Evolutionary conservation across 2,113 vertebrate species (phyloP).

Genomic region (Labrus mixtus): DNA sequence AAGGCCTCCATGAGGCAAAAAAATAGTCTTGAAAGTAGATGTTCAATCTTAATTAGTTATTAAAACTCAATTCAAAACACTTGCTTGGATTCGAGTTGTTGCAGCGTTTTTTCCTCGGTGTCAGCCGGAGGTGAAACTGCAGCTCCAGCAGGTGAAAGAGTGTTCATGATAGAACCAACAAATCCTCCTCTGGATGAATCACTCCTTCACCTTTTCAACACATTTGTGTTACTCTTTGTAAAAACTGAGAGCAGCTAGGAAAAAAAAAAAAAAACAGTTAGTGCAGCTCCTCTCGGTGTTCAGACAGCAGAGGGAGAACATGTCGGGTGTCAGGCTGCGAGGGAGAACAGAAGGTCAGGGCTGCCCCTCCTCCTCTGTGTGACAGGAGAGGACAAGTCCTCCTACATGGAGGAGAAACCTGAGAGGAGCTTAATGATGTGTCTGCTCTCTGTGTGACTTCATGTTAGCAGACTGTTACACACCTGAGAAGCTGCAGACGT

Average conservation of each 20-base stretch:
- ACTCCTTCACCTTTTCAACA: slow-evolving; percentile 33
- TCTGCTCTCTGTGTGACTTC: slow-evolving; percentile 3
- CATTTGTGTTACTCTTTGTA: slow-evolving; percentile 12
- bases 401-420: slow-evolving; percentile 13
- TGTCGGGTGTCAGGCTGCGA: slow-evolving; percentile 24
- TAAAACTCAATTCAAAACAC: too few species aligned
- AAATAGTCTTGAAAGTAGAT: too few species aligned
- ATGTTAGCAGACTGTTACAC: neutral
- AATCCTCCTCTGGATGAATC: slow-evolving; percentile 1
- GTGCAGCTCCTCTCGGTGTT: neutral
- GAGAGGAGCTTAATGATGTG: slow-evolving; percentile 31
- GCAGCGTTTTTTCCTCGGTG: neutral
- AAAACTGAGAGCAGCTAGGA: neutral
- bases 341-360: slow-evolving; percentile 41
- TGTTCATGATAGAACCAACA: neutral
- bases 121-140: neutral
- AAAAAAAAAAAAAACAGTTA: neutral
- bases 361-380: neutral
- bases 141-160: neutral
- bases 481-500: neutral
- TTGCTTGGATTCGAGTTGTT: too few species aligned
- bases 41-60: too few species aligned
- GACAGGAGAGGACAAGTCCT: slow-evolving; percentile 7
- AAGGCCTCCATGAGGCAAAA: too few species aligned
- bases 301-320: neutral